Conservation (phyloP, 2,888 invertebrate genomes). For the Campopleginae sp. region DNA sequence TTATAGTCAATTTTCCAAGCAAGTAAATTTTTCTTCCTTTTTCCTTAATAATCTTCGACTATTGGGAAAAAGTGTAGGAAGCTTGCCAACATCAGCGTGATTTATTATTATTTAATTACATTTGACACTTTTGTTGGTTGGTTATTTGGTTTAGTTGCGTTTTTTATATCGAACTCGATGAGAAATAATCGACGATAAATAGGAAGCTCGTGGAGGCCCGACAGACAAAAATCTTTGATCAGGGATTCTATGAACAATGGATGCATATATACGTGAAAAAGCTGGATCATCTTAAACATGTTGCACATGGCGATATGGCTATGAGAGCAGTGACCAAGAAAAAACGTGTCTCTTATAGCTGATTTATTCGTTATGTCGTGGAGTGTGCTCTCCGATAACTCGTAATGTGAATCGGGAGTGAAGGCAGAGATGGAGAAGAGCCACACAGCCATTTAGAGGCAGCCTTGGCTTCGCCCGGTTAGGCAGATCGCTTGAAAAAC, state of each 20-base stretch:
- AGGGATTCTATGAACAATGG: slow-evolving; percentile 3
- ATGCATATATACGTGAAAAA: slow-evolving; percentile 23
- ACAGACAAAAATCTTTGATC: not conserved
- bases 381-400: slow-evolving; percentile 48
- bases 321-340: not conserved
- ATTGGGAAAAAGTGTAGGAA: not conserved
- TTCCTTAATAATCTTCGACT: slow-evolving; percentile 3
- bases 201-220: too few species aligned
- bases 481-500: slow-evolving; percentile 76
- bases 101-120: not conserved
- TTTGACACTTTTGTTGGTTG: not conserved
- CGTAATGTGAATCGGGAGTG: slow-evolving; percentile 71
- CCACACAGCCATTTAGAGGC: slow-evolving; percentile 79
- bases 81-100: not conserved
- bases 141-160: not conserved
- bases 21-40: slow-evolving; percentile 13
- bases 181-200: too few species aligned
- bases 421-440: slow-evolving; percentile 56
- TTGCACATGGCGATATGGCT: slow-evolving; percentile 16
- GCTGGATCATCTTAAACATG: not conserved
- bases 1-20: slow-evolving; percentile 35
- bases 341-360: slow-evolving; percentile 37
- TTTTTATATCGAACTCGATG: too few species aligned
- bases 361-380: slow-evolving; percentile 57
- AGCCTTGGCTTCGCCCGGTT: slow-evolving; percentile 80